phyloP scores from a whole-genome alignment of 2,888 invertebrate species.

The Perdita meconis region DNA sequence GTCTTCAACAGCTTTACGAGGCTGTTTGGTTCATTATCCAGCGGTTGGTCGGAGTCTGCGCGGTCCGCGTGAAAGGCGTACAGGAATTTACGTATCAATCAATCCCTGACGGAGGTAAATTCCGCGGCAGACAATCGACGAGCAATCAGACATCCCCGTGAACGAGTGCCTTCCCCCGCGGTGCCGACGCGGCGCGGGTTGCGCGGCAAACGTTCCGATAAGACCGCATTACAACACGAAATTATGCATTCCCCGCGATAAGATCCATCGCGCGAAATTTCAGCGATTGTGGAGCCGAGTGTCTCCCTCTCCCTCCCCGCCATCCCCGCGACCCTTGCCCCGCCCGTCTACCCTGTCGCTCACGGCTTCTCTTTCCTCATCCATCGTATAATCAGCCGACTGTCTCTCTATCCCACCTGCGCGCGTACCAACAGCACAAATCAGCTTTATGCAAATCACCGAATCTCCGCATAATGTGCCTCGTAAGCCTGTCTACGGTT shows the following conservation, averaged over 20 bases:
- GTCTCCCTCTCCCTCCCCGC: background rate
- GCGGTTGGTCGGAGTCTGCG: background rate
- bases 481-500: conserved; percentile 66
- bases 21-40: conserved; percentile 38
- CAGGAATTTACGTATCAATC: conserved; percentile 55
- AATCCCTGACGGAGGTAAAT: conserved; percentile 45
- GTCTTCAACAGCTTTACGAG: background rate
- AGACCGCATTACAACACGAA: conserved; percentile 58
- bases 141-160: conserved; percentile 35
- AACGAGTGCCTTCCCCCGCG: conserved; percentile 41
- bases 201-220: conserved; percentile 34
- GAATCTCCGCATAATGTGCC: conserved; percentile 67
- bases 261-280: conserved; percentile 74
- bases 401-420: conserved; percentile 20
- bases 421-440: conserved; percentile 50
- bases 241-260: conserved; percentile 77
- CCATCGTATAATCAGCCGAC: conserved; percentile 44
- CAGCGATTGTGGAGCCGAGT: conserved; percentile 47
- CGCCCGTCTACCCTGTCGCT: background rate
- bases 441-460: conserved; percentile 73
- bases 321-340: too few relatives aligned
- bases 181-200: conserved; percentile 1
- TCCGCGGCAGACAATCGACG: conserved; percentile 30
- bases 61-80: conserved; percentile 1
- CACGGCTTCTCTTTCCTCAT: conserved; percentile 11